Conservation (phyloP, 2,113 vertebrate genomes). For the Oreochromis aureus region DNA sequence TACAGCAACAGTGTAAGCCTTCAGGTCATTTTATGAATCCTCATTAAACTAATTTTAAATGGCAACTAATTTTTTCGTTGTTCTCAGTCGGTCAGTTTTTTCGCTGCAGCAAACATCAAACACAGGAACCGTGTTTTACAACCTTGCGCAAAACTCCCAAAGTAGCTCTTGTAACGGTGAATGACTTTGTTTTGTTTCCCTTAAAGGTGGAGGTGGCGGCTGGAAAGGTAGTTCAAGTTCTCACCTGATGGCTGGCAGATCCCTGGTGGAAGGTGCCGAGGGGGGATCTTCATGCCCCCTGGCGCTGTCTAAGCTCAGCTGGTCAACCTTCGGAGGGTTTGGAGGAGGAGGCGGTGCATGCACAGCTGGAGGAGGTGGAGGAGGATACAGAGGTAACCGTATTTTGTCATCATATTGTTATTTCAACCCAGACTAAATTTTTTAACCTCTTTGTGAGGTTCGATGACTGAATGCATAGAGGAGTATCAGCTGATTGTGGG, state of each 20-base stretch:
- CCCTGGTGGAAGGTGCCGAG: conserved; percentile 77
- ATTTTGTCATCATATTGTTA: not conserved
- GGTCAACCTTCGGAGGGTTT: conserved; percentile 85
- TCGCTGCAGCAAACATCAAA: not conserved
- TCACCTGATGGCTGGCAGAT: conserved; percentile 71
- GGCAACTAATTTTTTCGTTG: not conserved
- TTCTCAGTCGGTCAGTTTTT: not conserved
- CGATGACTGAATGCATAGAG: not conserved
- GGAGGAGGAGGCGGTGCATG: conserved; percentile 87
- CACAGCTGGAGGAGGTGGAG: conserved; percentile 83
- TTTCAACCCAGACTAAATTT: not conserved
- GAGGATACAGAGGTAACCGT: conserved; percentile 82
- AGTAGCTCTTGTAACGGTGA: not conserved
- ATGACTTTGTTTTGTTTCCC: not conserved
- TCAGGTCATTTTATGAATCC: not conserved
- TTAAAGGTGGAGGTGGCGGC: conserved; percentile 80
- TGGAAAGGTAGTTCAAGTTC: conserved; percentile 70
- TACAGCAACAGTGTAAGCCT: not conserved
- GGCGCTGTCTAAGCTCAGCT: conserved; percentile 76
- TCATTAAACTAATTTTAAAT: not conserved
- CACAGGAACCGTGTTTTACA: not conserved
- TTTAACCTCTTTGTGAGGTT: no score
- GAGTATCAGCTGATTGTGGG: not conserved
- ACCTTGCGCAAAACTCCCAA: not conserved
- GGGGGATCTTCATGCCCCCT: conserved; percentile 80